Percentiles rank a stretch among this genome's conserved stretches.
Evolutionary conservation across 2,888 invertebrate species (phyloP).

Genomic region (Sphinx pinastri): DNA sequence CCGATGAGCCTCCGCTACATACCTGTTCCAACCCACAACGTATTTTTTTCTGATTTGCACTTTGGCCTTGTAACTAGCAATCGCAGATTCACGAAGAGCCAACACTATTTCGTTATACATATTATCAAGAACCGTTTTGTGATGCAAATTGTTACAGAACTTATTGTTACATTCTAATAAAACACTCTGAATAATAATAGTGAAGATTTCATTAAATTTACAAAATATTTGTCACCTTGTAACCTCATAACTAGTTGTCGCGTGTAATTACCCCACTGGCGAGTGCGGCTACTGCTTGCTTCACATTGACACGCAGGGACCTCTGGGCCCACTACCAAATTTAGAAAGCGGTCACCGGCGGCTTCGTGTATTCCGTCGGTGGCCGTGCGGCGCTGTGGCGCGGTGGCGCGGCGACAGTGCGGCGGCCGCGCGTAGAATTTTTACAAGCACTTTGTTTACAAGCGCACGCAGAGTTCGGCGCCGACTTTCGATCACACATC

Average conservation of each 20-base stretch:
- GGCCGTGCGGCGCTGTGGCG: not conserved
- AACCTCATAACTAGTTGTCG: not conserved
- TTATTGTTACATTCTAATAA: constrained; percentile 20
- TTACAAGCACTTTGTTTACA: constrained; percentile 4
- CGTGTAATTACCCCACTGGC: too few relatives aligned
- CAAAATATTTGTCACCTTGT: not conserved
- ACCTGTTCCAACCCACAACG: constrained; percentile 31
- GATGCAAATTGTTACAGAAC: not conserved
- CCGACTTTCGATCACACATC: not conserved
- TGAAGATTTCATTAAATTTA: not conserved
- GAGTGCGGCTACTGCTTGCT: not conserved
- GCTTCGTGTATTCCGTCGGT: too few relatives aligned
- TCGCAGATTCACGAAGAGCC: constrained; percentile 1
- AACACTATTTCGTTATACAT: constrained; percentile 22
- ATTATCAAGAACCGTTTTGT: constrained; percentile 1
- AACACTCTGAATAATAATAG: constrained; percentile 12
- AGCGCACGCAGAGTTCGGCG: not conserved
- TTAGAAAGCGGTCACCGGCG: not conserved
- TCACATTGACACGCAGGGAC: not conserved
- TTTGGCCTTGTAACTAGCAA: not conserved
- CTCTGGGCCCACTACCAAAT: not conserved
- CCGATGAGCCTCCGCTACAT: constrained; percentile 20
- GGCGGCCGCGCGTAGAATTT: not conserved
- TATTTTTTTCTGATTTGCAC: not conserved
- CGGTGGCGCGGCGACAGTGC: not conserved